Conservation (phyloP, 2,113 vertebrate genomes). For the Colius striatus region DNA sequence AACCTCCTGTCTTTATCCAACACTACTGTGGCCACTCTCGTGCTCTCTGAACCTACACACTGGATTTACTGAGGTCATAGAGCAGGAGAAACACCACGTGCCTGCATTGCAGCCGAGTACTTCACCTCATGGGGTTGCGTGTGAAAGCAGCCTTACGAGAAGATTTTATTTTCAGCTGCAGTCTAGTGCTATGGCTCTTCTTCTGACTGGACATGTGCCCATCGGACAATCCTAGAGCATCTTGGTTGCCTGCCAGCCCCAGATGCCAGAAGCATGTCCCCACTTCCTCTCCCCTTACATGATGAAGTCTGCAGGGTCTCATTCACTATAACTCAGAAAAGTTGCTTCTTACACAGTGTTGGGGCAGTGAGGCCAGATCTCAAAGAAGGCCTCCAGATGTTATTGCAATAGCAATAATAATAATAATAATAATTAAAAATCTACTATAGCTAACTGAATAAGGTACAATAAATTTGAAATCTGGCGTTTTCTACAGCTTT, state of each 20-base stretch:
- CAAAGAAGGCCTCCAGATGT: constrained; percentile 21
- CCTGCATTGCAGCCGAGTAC: background rate
- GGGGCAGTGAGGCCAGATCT: background rate
- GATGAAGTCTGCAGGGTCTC: background rate
- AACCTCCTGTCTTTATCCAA: background rate
- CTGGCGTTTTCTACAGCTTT: background rate
- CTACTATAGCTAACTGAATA: background rate
- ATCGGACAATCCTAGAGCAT: constrained; percentile 8
- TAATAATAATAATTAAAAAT: constrained; percentile 10
- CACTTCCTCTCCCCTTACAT: constrained; percentile 6
- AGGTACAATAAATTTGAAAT: background rate
- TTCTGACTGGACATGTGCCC: constrained; percentile 14
- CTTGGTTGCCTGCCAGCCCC: constrained; percentile 30
- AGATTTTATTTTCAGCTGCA: constrained; percentile 32
- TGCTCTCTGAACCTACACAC: background rate
- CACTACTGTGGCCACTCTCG: background rate
- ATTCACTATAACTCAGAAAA: background rate
- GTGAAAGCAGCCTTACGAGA: background rate
- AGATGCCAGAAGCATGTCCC: constrained; percentile 58
- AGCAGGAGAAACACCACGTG: background rate
- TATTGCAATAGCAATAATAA: background rate
- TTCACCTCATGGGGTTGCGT: background rate
- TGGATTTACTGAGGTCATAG: background rate
- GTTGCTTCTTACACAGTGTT: background rate
- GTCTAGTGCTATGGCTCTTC: background rate